Base-by-base conservation (phyloP, 2,113 vertebrate genomes). In the Onychorhynchus coronatus region DNA sequence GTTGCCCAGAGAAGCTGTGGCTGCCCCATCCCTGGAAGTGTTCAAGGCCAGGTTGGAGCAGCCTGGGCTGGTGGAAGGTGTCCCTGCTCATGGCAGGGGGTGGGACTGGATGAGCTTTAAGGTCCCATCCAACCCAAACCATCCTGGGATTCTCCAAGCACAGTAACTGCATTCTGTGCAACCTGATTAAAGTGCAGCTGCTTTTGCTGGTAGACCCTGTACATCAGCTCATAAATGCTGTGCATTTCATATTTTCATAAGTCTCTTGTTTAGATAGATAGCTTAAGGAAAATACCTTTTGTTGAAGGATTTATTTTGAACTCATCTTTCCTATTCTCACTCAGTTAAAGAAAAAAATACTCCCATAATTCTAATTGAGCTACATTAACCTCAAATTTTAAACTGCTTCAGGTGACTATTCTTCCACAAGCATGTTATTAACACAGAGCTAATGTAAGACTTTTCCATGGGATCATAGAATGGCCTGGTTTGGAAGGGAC, bases 31-130 rank as follows among this genome's bases (percentile, higher is more conserved):
- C 58, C 66, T 63, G 58, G 24, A 0, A 63, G 21, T 63, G 66
- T 0, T 17, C 42, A 1, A 56, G 35, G 41, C 24, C 75, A 65
- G 66, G 35, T 0, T 65, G 59, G 37, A 81, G 12, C 37, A 37
- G 0, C 22, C 59, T 59, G 68, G 37, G 37, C 10, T 0, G 6
- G 4, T 44, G 27, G 50, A 1, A 73, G 8, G 44, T 50, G 59
- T 37, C 75, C 49, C 21, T 73, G 50, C 22, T 30, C 12, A 13
- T 27, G 33, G 41, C 21, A 56, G 31, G 17, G n/a, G 0, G 1
- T 35, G 30, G 49, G 0, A 65, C 6, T 1, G 0, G 17, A 31
- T 33, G 52, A 1, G 6, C 33, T 59, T 59, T 11, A 9, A 46
- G 11, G 22, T 14, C 13, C 39, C 41, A n/a, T 28, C 33, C 70